These are phyloP conservation scores for Eretmochelys imbricata DNA, from an alignment of 2,113 vertebrate species.

Conservation along the genomic window DNA sequence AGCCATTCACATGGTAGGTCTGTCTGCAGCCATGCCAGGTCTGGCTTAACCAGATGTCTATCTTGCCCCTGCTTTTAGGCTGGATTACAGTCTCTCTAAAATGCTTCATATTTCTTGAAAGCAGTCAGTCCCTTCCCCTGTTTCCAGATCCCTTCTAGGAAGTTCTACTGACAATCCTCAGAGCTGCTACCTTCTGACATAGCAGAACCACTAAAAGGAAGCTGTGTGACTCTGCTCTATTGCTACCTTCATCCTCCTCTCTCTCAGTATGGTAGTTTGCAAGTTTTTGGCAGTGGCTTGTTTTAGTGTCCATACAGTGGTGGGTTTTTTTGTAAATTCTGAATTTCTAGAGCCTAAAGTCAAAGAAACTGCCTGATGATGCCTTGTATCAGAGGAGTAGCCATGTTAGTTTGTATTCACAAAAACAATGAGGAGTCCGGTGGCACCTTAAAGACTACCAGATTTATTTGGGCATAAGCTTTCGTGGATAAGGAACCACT, in stretches of 20 bases:
- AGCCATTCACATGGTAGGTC: rapidly evolving
- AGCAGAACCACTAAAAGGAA: background rate
- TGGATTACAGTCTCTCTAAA: background rate
- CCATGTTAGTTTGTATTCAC: no score
- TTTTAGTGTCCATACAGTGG: background rate
- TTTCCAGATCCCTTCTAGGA: background rate
- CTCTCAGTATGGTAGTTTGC: background rate
- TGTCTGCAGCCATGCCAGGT: background rate
- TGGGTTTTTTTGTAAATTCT: background rate
- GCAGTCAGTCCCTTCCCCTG: background rate
- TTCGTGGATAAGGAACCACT: no score
- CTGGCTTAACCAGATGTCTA: rapidly evolving
- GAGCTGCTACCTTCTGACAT: background rate
- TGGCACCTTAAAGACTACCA: no score
- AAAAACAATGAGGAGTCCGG: no score
- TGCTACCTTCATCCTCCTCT: background rate
- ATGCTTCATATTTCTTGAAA: background rate
- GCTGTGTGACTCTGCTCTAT: background rate
- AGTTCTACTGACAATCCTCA: rapidly evolving
- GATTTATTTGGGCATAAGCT: no score
- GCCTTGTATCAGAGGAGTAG: no score
- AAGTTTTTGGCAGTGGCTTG: background rate
- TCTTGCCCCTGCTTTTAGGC: rapidly evolving
- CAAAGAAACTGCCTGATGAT: no score
- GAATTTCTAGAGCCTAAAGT: background rate